Conservation (phyloP, 2,113 vertebrate species). For the Elachura formosa region DNA sequence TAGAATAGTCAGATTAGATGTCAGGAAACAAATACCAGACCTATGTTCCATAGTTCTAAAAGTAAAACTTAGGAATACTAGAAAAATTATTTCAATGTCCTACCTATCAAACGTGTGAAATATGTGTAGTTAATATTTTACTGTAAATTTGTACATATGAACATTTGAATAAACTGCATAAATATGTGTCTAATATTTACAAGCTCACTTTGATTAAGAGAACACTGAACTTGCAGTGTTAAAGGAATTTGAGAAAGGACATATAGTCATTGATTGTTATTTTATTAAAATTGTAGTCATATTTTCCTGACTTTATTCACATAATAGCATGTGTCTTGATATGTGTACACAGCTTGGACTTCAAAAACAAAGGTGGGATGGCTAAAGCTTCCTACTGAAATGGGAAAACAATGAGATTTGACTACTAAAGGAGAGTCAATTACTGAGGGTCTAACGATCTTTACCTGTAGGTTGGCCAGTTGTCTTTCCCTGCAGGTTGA, state of each 20-base stretch:
- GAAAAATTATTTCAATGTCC: neutral
- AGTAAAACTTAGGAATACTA: neutral
- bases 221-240: neutral
- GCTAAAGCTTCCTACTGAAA: neutral
- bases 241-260: neutral
- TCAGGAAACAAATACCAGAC: neutral
- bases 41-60: neutral
- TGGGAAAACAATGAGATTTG: neutral
- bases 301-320: neutral
- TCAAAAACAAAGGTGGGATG: neutral
- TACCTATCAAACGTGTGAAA: neutral
- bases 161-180: neutral
- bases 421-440: rapidly evolving
- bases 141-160: neutral
- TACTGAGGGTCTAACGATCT: neutral
- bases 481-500: neutral
- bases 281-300: neutral
- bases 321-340: neutral
- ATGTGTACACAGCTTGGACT: neutral
- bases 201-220: neutral
- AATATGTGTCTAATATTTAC: neutral
- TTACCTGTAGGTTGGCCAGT: neutral
- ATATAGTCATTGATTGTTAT: neutral
- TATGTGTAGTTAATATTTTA: neutral
- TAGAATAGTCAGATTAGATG: neutral